phyloP scores from a whole-genome alignment of 2,113 vertebrate genomes.

The Muntiacus reevesi region DNA sequence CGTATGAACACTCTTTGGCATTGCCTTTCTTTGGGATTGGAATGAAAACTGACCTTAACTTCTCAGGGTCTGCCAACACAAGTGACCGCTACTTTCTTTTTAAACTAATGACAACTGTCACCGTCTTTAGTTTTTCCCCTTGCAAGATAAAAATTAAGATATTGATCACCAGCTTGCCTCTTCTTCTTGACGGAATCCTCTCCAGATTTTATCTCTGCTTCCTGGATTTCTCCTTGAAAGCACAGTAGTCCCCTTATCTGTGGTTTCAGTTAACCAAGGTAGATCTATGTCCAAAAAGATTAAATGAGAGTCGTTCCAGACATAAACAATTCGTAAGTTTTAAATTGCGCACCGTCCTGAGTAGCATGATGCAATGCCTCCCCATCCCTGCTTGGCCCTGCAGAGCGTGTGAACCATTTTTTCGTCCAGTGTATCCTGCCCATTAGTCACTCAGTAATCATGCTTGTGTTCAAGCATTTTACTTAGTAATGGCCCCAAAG shows the following conservation, averaged over 20 bases:
- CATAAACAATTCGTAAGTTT: background rate
- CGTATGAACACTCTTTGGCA: background rate
- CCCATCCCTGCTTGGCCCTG: rapidly evolving
- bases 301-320: background rate
- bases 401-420: background rate
- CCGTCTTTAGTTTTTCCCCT: background rate
- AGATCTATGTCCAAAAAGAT: background rate
- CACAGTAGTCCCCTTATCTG: background rate
- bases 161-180: background rate
- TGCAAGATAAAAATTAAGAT: background rate
- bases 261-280: background rate
- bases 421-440: background rate
- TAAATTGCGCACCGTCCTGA: background rate
- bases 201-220: background rate
- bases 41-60: background rate
- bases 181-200: background rate
- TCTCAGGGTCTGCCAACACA: background rate
- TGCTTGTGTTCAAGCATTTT: background rate
- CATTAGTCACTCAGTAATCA: background rate
- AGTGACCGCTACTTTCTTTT: background rate
- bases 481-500: background rate
- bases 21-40: background rate
- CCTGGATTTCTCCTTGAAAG: background rate
- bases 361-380: background rate
- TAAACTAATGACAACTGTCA: background rate